Conservation (phyloP, 2,797 vertebrate species). For the Buphagus erythrorhynchus region DNA sequence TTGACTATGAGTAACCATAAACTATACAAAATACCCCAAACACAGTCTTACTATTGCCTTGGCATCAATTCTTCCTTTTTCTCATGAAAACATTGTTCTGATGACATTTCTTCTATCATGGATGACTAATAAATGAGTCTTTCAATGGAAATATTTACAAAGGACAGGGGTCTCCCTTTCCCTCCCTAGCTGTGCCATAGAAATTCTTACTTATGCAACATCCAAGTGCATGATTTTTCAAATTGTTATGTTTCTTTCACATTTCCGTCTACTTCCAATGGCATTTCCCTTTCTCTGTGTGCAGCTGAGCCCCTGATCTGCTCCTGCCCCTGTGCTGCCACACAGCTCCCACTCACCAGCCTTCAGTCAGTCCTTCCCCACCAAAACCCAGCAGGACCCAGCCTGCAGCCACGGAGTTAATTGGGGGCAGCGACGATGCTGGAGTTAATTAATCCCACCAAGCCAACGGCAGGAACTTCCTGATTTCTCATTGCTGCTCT, state of each 20-base stretch:
- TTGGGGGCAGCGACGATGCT: not conserved
- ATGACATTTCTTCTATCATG: not conserved
- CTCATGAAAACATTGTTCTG: not conserved
- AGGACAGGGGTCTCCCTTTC: not conserved
- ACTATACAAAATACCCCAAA: not conserved
- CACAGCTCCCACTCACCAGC: not conserved
- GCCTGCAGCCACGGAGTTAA: not conserved
- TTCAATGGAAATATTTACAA: not conserved
- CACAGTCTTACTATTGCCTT: not conserved
- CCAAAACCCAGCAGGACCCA: not conserved
- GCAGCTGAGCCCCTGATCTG: not conserved
- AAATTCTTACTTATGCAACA: not conserved
- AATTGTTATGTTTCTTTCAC: not conserved
- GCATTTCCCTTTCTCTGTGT: not conserved
- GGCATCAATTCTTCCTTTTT: not conserved
- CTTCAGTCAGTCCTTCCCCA: not conserved
- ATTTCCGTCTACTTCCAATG: not conserved
- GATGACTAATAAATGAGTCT: not conserved
- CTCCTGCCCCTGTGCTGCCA: not conserved
- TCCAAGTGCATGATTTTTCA: not conserved
- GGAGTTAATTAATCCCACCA: constrained; percentile 38
- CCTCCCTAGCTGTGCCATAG: not conserved
- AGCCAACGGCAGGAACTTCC: not conserved
- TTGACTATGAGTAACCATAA: not conserved
- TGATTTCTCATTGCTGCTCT: not conserved